Conservation (phyloP, 2,797 vertebrate genomes). For the Smutsia temminckii region DNA sequence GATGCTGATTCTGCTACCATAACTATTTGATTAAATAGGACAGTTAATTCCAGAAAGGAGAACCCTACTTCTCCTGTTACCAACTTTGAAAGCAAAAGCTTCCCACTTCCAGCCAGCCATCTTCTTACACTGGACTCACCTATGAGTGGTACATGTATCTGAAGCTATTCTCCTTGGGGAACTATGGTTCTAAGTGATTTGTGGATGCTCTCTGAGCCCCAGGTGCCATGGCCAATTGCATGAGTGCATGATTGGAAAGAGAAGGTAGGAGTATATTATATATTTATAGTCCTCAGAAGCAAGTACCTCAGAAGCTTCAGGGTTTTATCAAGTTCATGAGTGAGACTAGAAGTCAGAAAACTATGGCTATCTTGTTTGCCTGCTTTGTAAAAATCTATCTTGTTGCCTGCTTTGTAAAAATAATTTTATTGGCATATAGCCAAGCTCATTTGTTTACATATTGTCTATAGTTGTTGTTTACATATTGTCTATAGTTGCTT, state of each 20-base stretch:
- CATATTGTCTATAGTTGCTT: neutral
- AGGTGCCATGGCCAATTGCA: neutral
- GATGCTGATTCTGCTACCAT: neutral
- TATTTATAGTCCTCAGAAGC: neutral
- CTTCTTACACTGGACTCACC: neutral
- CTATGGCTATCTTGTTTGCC: neutral
- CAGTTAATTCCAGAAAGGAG: neutral
- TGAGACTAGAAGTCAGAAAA: neutral
- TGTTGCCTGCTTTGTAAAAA: neutral
- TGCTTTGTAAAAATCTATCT: neutral
- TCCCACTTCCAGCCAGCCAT: neutral
- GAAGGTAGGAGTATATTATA: neutral
- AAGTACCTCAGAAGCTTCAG: neutral
- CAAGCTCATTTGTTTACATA: neutral
- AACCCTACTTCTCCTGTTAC: neutral
- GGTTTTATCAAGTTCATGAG: neutral
- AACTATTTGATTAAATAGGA: accelerated
- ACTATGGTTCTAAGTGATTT: neutral
- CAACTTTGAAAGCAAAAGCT: neutral
- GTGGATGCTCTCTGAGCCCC: neutral
- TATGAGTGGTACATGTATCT: neutral
- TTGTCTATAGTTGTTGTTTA: too few relatives aligned
- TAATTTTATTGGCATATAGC: neutral
- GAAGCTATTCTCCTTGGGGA: neutral
- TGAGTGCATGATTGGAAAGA: neutral